Percentiles rank a stretch among this genome's conserved stretches.
phyloP scores from a whole-genome alignment of 37 sponge, comb jelly and placozoan species.

The Theonella swinhoei region DNA sequence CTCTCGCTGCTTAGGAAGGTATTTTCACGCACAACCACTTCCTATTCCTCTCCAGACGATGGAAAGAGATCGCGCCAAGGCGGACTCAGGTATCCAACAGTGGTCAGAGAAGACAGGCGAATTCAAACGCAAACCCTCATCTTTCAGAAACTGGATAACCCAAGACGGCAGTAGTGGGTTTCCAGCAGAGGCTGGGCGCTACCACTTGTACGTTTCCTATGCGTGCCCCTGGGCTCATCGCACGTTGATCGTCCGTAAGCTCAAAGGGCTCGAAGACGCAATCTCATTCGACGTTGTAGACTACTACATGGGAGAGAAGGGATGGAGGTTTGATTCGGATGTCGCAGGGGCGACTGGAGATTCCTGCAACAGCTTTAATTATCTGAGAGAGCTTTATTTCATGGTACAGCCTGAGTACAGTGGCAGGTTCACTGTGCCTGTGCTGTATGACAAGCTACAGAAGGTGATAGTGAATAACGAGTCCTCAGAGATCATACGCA shows the following conservation, averaged over 20 bases:
- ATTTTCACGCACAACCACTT: too few species aligned
- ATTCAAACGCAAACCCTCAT: constrained; percentile 55
- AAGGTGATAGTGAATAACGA: constrained; percentile 89
- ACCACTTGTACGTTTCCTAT: constrained; percentile 90
- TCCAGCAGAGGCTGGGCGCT: constrained; percentile 77
- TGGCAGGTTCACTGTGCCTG: constrained; percentile 88
- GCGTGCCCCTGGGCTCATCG: constrained; percentile 96
- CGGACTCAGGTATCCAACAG: background rate
- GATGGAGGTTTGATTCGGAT: constrained; percentile 80
- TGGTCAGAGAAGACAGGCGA: constrained; percentile 64
- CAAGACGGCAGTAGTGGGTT: constrained; percentile 59
- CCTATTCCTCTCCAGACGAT: background rate
- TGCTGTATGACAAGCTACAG: constrained; percentile 83
- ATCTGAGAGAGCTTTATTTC: constrained; percentile 78
- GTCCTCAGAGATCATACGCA: constrained; percentile 89
- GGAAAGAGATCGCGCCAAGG: background rate
- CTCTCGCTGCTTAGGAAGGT: too few species aligned
- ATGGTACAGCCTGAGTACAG: constrained; percentile 55
- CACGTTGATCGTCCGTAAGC: constrained; percentile 66
- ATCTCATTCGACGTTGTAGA: constrained; percentile 79
- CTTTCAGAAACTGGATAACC: constrained; percentile 71
- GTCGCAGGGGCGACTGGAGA: constrained; percentile 64
- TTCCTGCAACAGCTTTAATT: constrained; percentile 69
- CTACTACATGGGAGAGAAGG: constrained; percentile 62
- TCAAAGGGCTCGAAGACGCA: constrained; percentile 89